phyloP scores from a whole-genome alignment of 2,113 vertebrate genomes.

The Mellivora capensis region DNA sequence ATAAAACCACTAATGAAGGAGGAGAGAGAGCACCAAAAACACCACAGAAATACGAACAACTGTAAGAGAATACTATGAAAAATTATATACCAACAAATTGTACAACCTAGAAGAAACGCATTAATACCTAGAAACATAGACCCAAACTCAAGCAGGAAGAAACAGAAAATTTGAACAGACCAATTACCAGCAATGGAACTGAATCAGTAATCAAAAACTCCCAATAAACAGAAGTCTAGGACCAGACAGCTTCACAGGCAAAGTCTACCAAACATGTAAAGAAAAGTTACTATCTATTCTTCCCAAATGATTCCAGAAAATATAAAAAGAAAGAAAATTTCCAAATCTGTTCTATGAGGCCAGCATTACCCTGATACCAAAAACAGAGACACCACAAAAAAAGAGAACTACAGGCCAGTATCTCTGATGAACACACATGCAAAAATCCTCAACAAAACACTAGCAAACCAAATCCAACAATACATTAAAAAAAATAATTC shows the following conservation, averaged over 20 bases:
- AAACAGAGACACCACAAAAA: neutral
- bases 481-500: neutral
- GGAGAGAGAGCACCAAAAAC: neutral
- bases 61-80: neutral
- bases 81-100: neutral
- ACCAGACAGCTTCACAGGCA: neutral
- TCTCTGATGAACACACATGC: neutral
- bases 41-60: neutral
- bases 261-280: neutral
- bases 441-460: neutral
- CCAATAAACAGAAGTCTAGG: neutral
- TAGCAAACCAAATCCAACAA: neutral
- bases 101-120: neutral
- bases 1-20: neutral
- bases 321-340: neutral
- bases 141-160: neutral
- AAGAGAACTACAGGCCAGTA: neutral
- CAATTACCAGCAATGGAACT: neutral
- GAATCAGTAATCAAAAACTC: neutral
- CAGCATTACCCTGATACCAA: neutral
- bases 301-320: neutral
- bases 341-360: neutral
- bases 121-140: neutral
- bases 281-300: neutral
- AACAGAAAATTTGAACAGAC: neutral